phyloP scores from a whole-genome alignment of 2,113 vertebrate species.

The Tragulus kanchil region DNA sequence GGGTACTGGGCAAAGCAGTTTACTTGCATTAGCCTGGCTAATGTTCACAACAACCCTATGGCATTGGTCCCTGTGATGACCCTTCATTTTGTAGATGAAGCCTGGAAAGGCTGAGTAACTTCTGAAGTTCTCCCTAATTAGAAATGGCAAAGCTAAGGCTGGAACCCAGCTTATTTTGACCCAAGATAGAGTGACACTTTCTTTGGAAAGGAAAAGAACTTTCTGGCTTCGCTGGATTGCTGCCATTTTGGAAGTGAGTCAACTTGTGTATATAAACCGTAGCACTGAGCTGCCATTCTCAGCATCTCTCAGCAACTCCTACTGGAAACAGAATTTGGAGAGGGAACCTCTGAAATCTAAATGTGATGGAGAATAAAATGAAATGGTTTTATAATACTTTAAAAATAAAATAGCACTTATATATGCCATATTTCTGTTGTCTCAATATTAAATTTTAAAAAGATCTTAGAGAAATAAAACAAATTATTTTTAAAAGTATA shows the following conservation, averaged over 20 bases:
- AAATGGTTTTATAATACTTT: background rate
- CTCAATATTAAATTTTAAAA: slow-evolving; percentile 15
- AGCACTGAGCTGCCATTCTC: background rate
- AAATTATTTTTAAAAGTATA: slow-evolving; percentile 21
- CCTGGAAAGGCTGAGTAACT: slow-evolving; percentile 2
- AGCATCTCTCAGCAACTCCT: background rate
- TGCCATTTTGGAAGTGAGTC: slow-evolving; percentile 41
- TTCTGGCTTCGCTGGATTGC: background rate
- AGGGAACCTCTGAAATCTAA: background rate
- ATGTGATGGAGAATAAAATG: background rate
- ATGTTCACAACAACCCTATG: background rate
- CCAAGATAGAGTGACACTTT: background rate
- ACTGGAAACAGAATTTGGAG: background rate
- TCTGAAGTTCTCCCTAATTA: slow-evolving; percentile 14
- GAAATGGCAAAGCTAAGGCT: background rate
- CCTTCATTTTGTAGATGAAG: slow-evolving; percentile 47
- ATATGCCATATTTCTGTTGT: background rate
- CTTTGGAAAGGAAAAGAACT: slow-evolving; percentile 36
- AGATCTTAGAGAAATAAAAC: slow-evolving; percentile 21
- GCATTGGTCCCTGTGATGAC: background rate
- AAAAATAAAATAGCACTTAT: background rate
- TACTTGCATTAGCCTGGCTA: slow-evolving; percentile 36
- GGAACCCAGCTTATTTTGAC: slow-evolving; percentile 2
- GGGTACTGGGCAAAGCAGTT: slow-evolving; percentile 15
- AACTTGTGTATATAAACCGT: background rate